Percentiles rank a stretch among this genome's conserved stretches.
Conservation (phyloP, 2,797 vertebrate genomes). For the Eulemur albifrons region DNA sequence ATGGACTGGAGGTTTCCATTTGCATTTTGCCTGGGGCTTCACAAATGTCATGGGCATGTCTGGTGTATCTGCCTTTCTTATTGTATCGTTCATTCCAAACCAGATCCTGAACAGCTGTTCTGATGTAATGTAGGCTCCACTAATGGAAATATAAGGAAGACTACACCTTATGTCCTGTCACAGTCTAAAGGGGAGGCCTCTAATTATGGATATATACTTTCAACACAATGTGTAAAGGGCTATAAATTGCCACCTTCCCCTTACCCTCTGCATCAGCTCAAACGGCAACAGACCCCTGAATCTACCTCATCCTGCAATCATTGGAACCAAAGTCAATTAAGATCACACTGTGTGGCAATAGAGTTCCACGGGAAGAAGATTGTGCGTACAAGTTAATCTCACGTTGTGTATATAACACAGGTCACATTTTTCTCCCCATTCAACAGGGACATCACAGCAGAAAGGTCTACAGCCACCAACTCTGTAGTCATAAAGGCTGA, state of each 20-base stretch:
- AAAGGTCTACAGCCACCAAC: background rate
- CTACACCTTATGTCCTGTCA: background rate
- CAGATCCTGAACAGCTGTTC: background rate
- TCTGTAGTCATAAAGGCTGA: background rate
- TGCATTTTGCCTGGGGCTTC: background rate
- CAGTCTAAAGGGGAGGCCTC: background rate
- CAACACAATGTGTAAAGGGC: background rate
- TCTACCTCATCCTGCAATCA: background rate
- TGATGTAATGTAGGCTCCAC: background rate
- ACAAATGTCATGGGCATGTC: background rate
- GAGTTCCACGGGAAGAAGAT: background rate
- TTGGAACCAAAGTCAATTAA: background rate
- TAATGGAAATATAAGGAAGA: conserved; percentile 4
- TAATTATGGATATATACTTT: background rate
- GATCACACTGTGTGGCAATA: background rate
- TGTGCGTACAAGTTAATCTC: background rate
- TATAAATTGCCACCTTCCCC: background rate
- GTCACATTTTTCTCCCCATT: background rate
- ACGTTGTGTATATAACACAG: background rate
- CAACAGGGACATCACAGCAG: background rate
- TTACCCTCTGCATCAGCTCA: background rate
- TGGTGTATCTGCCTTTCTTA: background rate
- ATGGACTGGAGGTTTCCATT: background rate
- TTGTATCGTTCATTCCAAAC: background rate
- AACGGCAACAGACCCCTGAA: background rate